These are phyloP conservation scores for Taenaris catops DNA, from an alignment of 2,888 invertebrate genomes.

Conservation along the genomic window DNA sequence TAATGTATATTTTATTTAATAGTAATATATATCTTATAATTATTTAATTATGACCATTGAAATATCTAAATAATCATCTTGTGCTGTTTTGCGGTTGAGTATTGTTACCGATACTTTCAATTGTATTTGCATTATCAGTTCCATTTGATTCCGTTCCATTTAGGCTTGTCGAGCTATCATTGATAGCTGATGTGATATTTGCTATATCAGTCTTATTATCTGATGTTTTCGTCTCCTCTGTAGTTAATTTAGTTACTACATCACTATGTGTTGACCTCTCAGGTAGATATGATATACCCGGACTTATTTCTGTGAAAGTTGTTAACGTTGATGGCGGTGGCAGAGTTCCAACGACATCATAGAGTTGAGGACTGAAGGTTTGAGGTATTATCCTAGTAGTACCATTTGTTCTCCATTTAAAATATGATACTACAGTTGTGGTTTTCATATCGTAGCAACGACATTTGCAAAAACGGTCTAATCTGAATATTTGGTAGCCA, in stretches of 20 bases:
- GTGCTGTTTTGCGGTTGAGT: slow-evolving; percentile 1
- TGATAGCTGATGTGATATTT: neutral
- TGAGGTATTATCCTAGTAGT: slow-evolving; percentile 37
- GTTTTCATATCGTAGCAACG: slow-evolving; percentile 52
- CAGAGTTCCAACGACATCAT: slow-evolving; percentile 45
- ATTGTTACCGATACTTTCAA: neutral
- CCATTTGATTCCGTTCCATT: neutral
- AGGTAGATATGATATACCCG: neutral
- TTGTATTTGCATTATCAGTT: neutral
- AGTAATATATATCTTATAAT: too few relatives aligned
- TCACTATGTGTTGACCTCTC: neutral
- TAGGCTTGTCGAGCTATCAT: neutral
- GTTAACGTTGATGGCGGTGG: slow-evolving; percentile 29
- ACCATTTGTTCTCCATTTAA: slow-evolving; percentile 53
- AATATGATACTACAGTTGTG: slow-evolving; percentile 45
- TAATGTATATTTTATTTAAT: too few relatives aligned
- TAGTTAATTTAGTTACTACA: neutral
- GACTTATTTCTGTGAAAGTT: neutral
- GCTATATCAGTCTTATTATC: neutral
- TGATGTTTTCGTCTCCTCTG: too few relatives aligned
- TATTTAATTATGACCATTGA: too few relatives aligned
- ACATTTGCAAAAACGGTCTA: slow-evolving; percentile 47
- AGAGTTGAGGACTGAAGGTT: slow-evolving; percentile 45
- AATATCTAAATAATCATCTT: too few relatives aligned
- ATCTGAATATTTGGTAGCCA: slow-evolving; percentile 47